Percentiles rank a stretch among this genome's conserved stretches.
Conservation (phyloP, 2,888 invertebrate genomes). For the Dorcus parallelipipedus region DNA sequence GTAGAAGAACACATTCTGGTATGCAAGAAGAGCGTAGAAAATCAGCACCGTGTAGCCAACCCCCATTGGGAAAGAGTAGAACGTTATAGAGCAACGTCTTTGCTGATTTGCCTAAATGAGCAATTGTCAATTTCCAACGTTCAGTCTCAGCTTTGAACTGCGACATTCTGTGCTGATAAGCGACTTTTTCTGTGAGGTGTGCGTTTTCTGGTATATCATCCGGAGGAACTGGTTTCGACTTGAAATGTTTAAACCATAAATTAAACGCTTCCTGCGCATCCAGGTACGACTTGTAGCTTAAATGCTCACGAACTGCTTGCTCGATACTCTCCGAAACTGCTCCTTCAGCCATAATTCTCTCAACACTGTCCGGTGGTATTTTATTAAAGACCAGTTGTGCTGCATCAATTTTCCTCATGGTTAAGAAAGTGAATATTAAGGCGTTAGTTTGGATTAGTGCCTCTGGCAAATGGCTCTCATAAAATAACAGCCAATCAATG, state of each 20-base stretch:
- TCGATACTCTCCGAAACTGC: conserved; percentile 51
- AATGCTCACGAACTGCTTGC: conserved; percentile 70
- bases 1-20: conserved; percentile 75
- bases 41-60: conserved; percentile 77
- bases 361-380: conserved; percentile 65
- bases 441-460: conserved; percentile 86
- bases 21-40: conserved; percentile 76
- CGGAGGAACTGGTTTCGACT: conserved; percentile 72
- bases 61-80: conserved; percentile 81
- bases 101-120: conserved; percentile 60
- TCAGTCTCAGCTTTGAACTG: conserved; percentile 76
- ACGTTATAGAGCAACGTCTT: conserved; percentile 82
- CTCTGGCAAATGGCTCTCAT: conserved; percentile 74
- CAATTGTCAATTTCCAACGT: conserved; percentile 68
- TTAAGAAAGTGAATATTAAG: conserved; percentile 80
- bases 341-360: conserved; percentile 52
- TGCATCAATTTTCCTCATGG: conserved; percentile 76
- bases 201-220: conserved; percentile 57
- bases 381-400: conserved; percentile 74
- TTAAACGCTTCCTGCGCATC: conserved; percentile 84
- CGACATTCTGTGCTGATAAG: conserved; percentile 78
- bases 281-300: conserved; percentile 84
- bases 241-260: conserved; percentile 83
- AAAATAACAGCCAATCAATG: conserved; percentile 83
- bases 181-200: conserved; percentile 84